Evolutionary conservation across 2,888 invertebrate genomes (phyloP).

Genomic region (Spodoptera exigua): DNA sequence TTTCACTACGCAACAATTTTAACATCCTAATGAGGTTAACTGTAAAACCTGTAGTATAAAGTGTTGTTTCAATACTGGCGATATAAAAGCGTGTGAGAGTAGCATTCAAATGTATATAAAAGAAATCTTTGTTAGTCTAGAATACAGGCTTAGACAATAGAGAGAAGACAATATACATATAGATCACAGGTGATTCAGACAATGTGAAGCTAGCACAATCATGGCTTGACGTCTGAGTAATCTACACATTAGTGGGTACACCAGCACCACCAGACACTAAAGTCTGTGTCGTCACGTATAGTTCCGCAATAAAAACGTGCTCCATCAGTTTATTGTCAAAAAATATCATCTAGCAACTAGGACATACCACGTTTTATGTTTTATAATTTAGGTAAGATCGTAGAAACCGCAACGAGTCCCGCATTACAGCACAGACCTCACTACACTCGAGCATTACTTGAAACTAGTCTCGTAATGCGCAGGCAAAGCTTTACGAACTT

Average conservation of each 20-base stretch:
- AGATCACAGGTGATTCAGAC: too few relatives aligned
- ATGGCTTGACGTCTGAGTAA: conserved; percentile 12
- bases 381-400: conserved; percentile 36
- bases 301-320: conserved; percentile 44
- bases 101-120: too few relatives aligned
- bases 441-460: too few relatives aligned
- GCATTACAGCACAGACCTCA: conserved; percentile 22
- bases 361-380: conserved; percentile 20
- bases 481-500: conserved; percentile 25
- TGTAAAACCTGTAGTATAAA: too few relatives aligned
- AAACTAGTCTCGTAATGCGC: background rate
- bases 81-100: too few relatives aligned
- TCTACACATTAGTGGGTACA: background rate
- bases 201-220: conserved; percentile 3
- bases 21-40: too few relatives aligned
- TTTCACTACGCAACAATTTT: too few relatives aligned
- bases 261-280: background rate
- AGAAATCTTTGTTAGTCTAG: too few relatives aligned
- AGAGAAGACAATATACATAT: too few relatives aligned
- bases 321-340: conserved; percentile 42
- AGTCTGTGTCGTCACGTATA: conserved; percentile 30
- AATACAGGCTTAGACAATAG: too few relatives aligned
- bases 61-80: too few relatives aligned
- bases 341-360: conserved; percentile 34
- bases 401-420: conserved; percentile 37